Percentiles rank a stretch among this genome's conserved stretches.
These are phyloP conservation scores for Diplodus sargus DNA, from an alignment of 2,797 vertebrate species.

Conservation along the genomic window DNA sequence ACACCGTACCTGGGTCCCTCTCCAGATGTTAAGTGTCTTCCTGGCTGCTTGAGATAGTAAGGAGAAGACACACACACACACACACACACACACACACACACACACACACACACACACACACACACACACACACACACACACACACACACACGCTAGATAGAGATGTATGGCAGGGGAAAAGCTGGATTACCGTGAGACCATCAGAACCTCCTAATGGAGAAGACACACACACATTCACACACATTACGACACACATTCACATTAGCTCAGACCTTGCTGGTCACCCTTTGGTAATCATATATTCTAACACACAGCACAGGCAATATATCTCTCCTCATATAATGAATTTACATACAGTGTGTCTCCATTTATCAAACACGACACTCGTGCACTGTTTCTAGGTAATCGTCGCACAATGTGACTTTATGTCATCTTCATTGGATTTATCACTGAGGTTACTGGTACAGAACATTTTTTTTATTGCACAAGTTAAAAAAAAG, in stretches of 20 bases:
- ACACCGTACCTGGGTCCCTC: conserved; percentile 54
- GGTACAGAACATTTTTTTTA: conserved; percentile 58
- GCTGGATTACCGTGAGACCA: conserved; percentile 49
- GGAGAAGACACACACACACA: conserved; percentile 27
- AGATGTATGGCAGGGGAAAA: conserved; percentile 42
- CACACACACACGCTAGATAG: conserved; percentile 25
- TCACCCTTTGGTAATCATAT: conserved; percentile 41
- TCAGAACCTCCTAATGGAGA: conserved; percentile 35
- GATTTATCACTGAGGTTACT: conserved; percentile 48
- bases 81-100: conserved; percentile 30
- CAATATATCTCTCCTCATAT: conserved; percentile 42
- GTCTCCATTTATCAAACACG: conserved; percentile 59
- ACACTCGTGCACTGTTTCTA: conserved; percentile 29
- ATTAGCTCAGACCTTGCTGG: conserved; percentile 27
- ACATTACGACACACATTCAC: conserved; percentile 32
- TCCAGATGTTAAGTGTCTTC: conserved; percentile 71
- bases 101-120: conserved; percentile 23
- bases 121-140: conserved; percentile 27
- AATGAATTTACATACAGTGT: conserved; percentile 55
- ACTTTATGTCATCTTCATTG: conserved; percentile 55
- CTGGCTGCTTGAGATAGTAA: conserved; percentile 65
- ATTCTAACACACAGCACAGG: conserved; percentile 39
- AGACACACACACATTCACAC: conserved; percentile 27
- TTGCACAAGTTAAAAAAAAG: conserved; percentile 29
- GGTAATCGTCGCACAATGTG: conserved; percentile 46